Percentiles rank a stretch among this genome's conserved stretches.
Evolutionary conservation across 1,140 invertebrate genomes (phyloP).

Genomic region (Hermetia illucens): DNA sequence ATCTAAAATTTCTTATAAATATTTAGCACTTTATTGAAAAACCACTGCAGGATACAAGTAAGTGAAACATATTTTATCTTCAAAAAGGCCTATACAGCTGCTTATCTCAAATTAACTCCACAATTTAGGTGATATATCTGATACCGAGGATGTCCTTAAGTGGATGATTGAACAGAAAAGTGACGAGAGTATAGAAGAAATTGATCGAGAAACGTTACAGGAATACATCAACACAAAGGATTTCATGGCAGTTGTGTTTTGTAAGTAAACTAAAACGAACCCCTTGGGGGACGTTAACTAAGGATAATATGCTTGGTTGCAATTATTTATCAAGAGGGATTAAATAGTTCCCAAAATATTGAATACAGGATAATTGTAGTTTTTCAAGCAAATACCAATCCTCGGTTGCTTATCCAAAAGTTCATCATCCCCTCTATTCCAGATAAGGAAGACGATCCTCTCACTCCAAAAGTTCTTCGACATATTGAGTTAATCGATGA

Average conservation of each 20-base stretch:
- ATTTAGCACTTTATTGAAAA: too few species aligned
- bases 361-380: too few species aligned
- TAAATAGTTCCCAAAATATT: too few species aligned
- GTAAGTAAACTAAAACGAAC: too few species aligned
- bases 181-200: constrained; percentile 85
- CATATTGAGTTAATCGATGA: constrained; percentile 85
- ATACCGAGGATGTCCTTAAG: constrained; percentile 70
- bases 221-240: constrained; percentile 83
- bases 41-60: constrained; percentile 27
- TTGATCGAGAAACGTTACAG: constrained; percentile 67
- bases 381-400: too few species aligned
- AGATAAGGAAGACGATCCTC: constrained; percentile 74
- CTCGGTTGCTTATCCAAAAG: too few species aligned
- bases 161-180: constrained; percentile 88
- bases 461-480: constrained; percentile 56
- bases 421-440: constrained; percentile 14
- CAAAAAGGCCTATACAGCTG: too few species aligned
- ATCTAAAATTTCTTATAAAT: too few species aligned
- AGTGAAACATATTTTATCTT: constrained; percentile 7
- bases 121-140: constrained; percentile 62
- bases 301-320: too few species aligned
- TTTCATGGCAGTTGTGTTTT: constrained; percentile 84
- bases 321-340: too few species aligned
- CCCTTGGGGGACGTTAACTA: too few species aligned
- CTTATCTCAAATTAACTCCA: neutral